phyloP scores from a whole-genome alignment of 2,113 vertebrate species.

The Lampris megalopsis region DNA sequence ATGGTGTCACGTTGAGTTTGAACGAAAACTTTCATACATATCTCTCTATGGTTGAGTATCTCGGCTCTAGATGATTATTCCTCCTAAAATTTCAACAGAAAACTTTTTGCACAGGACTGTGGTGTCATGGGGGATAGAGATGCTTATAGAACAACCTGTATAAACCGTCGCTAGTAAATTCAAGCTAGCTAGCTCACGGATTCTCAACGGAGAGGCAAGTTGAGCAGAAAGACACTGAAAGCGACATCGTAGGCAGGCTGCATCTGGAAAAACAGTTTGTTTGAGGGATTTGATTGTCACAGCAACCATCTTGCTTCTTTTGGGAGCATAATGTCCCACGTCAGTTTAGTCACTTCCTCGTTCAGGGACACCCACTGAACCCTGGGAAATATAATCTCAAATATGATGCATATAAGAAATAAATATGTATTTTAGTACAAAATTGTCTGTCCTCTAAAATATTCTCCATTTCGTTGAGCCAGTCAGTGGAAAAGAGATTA shows the following conservation, averaged over 20 bases:
- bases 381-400: neutral
- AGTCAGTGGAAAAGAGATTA: conserved; percentile 16
- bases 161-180: no score
- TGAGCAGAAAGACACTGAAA: neutral
- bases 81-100: no score
- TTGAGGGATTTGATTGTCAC: conserved; percentile 5
- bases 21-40: no score
- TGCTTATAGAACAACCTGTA: no score
- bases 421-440: conserved; percentile 36
- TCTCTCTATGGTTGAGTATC: no score
- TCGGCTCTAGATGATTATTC: no score
- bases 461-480: conserved; percentile 9
- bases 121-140: no score
- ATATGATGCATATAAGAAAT: conserved; percentile 23
- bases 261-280: neutral
- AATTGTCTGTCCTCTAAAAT: neutral
- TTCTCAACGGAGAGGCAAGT: neutral
- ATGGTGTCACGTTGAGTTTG: no score
- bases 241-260: neutral
- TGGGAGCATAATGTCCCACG: neutral
- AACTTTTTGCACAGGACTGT: no score
- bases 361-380: neutral
- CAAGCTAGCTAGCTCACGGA: no score
- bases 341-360: neutral
- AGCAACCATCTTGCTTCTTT: neutral